Conservation (phyloP, 2,113 vertebrate genomes). For the Melanocharis versteri region DNA sequence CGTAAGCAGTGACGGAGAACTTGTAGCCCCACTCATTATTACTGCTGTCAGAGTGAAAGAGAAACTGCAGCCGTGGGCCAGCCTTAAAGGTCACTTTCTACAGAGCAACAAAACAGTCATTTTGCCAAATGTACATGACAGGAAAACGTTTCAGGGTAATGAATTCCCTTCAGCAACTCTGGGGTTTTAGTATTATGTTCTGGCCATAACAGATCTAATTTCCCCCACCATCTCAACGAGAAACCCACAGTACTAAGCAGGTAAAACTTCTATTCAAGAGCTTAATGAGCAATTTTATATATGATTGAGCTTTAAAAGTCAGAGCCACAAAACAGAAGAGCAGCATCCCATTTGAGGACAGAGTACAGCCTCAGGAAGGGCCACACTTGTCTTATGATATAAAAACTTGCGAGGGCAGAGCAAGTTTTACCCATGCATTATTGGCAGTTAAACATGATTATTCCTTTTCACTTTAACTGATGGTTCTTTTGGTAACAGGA, state of each 20-base stretch:
- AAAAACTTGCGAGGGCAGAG: background rate
- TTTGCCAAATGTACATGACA: slow-evolving; percentile 53
- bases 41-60: slow-evolving; percentile 97
- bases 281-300: background rate
- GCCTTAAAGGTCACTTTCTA: slow-evolving; percentile 97
- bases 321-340: background rate
- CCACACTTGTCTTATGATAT: background rate
- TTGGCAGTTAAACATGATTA: background rate
- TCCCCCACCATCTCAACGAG: background rate
- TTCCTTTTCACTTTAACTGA: background rate
- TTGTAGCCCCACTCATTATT: slow-evolving; percentile 99
- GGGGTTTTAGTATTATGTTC: background rate
- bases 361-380: background rate
- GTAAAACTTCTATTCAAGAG: background rate
- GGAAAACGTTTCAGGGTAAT: slow-evolving; percentile 42
- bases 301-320: background rate
- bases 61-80: slow-evolving; percentile 94
- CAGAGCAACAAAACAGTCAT: slow-evolving; percentile 62
- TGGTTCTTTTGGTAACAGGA: background rate
- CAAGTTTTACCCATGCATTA: background rate
- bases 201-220: background rate
- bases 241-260: background rate
- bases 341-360: background rate
- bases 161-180: slow-evolving; percentile 57
- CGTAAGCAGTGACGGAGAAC: slow-evolving; percentile 89